Percentiles rank a stretch among this genome's conserved stretches.
These are phyloP conservation scores for Eidolon helvum DNA, from an alignment of 2,113 vertebrate genomes.

Conservation along the genomic window DNA sequence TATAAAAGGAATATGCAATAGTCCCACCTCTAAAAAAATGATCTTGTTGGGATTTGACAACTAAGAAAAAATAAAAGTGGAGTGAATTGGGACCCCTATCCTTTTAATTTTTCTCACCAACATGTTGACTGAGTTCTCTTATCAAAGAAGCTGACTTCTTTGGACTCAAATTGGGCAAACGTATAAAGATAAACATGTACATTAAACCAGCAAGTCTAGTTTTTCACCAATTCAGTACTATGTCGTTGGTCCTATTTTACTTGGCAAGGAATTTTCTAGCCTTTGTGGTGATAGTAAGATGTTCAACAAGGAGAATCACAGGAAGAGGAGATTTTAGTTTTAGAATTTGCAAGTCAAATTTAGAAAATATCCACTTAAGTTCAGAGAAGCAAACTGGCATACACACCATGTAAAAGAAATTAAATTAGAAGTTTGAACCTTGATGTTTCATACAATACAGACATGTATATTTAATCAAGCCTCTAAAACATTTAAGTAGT, in stretches of 20 bases:
- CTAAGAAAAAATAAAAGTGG: neutral
- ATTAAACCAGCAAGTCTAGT: neutral
- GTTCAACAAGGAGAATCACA: neutral
- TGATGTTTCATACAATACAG: neutral
- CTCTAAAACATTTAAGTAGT: neutral
- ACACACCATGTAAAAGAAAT: neutral
- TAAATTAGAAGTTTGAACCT: neutral
- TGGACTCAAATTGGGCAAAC: neutral
- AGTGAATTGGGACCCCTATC: neutral
- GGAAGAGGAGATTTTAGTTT: neutral
- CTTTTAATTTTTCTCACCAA: neutral
- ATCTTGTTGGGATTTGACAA: neutral
- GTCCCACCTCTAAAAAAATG: neutral
- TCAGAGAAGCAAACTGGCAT: neutral
- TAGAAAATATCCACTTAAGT: neutral
- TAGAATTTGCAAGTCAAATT: constrained; percentile 34
- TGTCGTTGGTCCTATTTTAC: neutral
- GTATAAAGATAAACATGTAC: neutral
- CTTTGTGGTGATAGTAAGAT: neutral
- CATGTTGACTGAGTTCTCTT: neutral
- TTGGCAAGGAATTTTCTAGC: neutral
- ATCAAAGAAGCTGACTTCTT: neutral
- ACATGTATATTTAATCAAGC: neutral
- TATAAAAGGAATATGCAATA: neutral
- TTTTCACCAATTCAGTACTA: neutral